These are phyloP conservation scores for Arctia plantaginis DNA, from an alignment of 2,888 invertebrate species.

Conservation along the genomic window DNA sequence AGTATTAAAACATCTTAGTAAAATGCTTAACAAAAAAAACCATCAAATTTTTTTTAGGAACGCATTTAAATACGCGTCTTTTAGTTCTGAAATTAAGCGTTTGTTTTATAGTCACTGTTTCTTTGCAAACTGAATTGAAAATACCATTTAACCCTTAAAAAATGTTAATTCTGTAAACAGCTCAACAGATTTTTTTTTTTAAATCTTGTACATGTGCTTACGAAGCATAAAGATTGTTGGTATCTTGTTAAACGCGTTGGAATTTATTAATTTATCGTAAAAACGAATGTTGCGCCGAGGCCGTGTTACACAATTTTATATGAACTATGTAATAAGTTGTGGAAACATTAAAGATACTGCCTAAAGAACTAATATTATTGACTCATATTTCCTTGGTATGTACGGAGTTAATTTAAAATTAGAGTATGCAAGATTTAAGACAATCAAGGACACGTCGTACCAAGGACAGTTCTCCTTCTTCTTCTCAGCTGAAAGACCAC, in stretches of 20 bases:
- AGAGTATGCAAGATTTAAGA: too few relatives aligned
- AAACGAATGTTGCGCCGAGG: constrained; percentile 33
- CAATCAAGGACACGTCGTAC: too few relatives aligned
- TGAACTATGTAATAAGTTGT: constrained; percentile 29
- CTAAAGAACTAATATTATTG: constrained; percentile 12
- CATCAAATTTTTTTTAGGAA: too few relatives aligned
- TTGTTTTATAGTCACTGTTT: neutral
- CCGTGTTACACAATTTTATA: constrained; percentile 39
- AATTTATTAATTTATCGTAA: constrained; percentile 33
- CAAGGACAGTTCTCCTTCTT: too few relatives aligned
- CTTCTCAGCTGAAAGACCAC: too few relatives aligned
- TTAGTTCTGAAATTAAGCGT: neutral
- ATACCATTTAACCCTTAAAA: neutral
- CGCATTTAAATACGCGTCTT: neutral
- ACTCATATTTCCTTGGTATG: neutral
- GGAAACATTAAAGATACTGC: constrained; percentile 28
- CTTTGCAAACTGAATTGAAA: neutral
- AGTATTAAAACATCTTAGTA: too few relatives aligned
- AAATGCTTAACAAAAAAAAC: too few relatives aligned
- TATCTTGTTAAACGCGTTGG: constrained; percentile 24
- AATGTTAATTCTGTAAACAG: neutral
- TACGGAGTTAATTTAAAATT: too few relatives aligned
- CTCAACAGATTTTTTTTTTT: neutral
- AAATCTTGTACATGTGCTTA: neutral
- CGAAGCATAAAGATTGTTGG: constrained; percentile 10